Evolutionary conservation across 2,888 invertebrate species (phyloP).

Genomic region (Seira musarum): DNA sequence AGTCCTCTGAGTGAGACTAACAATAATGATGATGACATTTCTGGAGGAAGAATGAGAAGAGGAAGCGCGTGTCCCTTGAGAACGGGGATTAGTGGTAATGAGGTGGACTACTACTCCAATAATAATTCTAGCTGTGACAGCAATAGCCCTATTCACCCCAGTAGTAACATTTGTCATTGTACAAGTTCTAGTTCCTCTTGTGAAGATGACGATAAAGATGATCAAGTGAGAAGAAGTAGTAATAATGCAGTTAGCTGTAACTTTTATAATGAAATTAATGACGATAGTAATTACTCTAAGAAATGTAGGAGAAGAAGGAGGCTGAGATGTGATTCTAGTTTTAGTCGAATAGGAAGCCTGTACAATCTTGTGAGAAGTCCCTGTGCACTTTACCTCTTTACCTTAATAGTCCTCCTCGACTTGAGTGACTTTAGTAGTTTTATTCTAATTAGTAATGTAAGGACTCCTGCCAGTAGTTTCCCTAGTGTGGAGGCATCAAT

Average conservation of each 20-base stretch:
- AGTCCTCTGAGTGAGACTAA: conserved; percentile 11
- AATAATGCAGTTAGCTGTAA: conserved; percentile 2
- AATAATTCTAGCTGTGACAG: conserved; percentile 46
- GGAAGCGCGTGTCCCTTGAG: conserved; percentile 43
- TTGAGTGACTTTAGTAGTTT: conserved; percentile 45
- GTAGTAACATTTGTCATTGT: conserved; percentile 10
- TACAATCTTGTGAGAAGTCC: conserved; percentile 43
- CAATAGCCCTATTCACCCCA: conserved; percentile 44
- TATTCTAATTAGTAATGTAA: conserved; percentile 49
- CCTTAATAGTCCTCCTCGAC: conserved; percentile 52
- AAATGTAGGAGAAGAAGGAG: conserved; percentile 10
- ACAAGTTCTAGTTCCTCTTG: conserved; percentile 19
- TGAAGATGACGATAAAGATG: background rate
- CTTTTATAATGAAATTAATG: conserved; percentile 4
- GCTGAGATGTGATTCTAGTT: conserved; percentile 3
- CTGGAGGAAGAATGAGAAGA: conserved; percentile 7
- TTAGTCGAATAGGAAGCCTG: background rate
- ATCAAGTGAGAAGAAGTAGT: background rate
- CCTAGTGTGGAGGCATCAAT: conserved; percentile 18
- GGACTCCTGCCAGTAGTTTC: conserved; percentile 17
- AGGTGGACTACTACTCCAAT: conserved; percentile 30
- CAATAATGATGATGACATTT: background rate
- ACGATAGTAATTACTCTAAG: background rate
- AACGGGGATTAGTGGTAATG: conserved; percentile 29
- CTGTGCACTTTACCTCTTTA: conserved; percentile 56